Evolutionary conservation across 1,140 invertebrate genomes (phyloP).

Genomic region (Pinna nobilis): DNA sequence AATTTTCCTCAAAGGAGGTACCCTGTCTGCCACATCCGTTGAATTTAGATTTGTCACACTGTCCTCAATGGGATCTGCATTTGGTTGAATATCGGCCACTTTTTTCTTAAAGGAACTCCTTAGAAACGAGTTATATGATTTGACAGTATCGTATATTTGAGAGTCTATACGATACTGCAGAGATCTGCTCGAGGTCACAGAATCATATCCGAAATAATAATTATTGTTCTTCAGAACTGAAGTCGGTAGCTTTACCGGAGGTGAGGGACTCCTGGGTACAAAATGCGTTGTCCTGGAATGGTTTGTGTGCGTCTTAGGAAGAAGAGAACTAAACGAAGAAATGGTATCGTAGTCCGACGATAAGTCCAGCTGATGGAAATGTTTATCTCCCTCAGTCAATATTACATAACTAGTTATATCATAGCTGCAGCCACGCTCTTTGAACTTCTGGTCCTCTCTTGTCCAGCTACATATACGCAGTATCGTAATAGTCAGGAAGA

Average conservation of each 20-base stretch:
- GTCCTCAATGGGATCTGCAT: neutral
- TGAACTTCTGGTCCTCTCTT: constrained; percentile 31
- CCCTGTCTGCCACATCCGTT: neutral
- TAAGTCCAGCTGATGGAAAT: constrained; percentile 22
- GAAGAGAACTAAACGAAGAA: constrained; percentile 14
- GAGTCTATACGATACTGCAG: constrained; percentile 36
- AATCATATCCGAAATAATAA: no score
- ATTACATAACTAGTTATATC: constrained; percentile 37
- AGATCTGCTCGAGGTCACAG: neutral
- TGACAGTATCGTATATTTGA: constrained; percentile 44
- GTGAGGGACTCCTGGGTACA: no score
- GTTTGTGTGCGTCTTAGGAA: neutral
- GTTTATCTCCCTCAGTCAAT: constrained; percentile 22
- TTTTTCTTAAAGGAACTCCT: constrained; percentile 3
- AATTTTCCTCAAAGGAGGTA: constrained; percentile 15
- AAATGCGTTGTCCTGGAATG: neutral
- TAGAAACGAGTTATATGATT: constrained; percentile 26
- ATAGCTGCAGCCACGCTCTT: constrained; percentile 34
- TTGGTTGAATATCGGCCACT: neutral
- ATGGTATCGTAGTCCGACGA: constrained; percentile 30
- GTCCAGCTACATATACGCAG: constrained; percentile 35
- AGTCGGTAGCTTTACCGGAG: no score
- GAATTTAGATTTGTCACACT: neutral
- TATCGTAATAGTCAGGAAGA: constrained; percentile 17
- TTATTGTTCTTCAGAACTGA: no score